phyloP scores from a whole-genome alignment of 2,888 invertebrate species.

The Thymelicus lineola region DNA sequence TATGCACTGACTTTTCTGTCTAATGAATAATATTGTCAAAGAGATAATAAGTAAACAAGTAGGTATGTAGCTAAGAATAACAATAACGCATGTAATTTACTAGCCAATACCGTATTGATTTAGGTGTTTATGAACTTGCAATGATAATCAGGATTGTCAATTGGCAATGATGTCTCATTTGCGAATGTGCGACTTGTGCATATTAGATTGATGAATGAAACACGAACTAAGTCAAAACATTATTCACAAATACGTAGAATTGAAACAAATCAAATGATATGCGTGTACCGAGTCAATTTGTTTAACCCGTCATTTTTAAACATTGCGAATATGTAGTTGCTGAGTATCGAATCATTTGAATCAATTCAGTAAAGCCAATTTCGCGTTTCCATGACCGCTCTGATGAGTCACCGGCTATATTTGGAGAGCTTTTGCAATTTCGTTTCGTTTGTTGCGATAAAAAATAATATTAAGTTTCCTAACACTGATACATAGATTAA shows the following conservation, averaged over 20 bases:
- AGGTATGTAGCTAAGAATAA: neutral
- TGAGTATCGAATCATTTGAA: constrained; percentile 46
- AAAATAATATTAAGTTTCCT: too few relatives aligned
- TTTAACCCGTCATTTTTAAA: constrained; percentile 62
- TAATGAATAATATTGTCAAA: constrained; percentile 7
- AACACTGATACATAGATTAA: too few relatives aligned
- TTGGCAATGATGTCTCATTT: constrained; percentile 18
- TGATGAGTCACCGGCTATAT: constrained; percentile 60
- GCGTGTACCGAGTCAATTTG: constrained; percentile 54
- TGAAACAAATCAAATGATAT: constrained; percentile 39
- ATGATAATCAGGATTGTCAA: constrained; percentile 8
- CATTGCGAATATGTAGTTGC: constrained; percentile 47
- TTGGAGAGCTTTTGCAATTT: constrained; percentile 39
- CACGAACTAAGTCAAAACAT: neutral
- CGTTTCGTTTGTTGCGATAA: constrained; percentile 2
- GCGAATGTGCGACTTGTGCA: neutral
- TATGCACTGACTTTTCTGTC: neutral
- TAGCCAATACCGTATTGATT: neutral
- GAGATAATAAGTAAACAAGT: neutral
- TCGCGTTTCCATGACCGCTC: constrained; percentile 47
- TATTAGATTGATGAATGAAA: constrained; percentile 9
- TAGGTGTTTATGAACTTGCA: neutral
- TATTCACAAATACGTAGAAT: constrained; percentile 28
- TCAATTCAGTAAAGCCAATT: constrained; percentile 68
- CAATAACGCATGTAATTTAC: neutral